Evolutionary conservation across 2,888 invertebrate genomes (phyloP), one percentile per base, ranked within the genome.

Genomic region (Melolontha melolontha): DNA sequence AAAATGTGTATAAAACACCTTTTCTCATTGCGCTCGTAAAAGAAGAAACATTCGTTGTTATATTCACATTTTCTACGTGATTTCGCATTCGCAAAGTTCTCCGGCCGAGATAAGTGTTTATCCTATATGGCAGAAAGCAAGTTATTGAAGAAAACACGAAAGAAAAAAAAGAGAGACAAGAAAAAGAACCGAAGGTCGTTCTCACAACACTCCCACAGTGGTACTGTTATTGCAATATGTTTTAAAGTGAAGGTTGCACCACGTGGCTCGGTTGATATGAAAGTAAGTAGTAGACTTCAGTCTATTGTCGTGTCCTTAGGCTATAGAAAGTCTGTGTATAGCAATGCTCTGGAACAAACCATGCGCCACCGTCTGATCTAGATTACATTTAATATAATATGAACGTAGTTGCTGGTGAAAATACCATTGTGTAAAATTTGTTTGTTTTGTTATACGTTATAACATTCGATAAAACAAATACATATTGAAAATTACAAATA

Each of bases 151-250:
- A 47, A 34, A 34, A 34, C 34, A 6, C 10, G 10, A 34, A 34
- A 6, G 39, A 62, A 47, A 62, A 59, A 62, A 62, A 63, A 14
- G 49, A 47, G 64, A 51, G 17, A 51, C 51, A 22, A 22, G 51
- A 63, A 64, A 70, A 69, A 71, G 68, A 70, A 55, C 66, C 70
- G 71, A 71, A 71, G 71, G 71, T 64, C 71, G 71, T 67, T 70
- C 70, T 67, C 71, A 67, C 64, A 70, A 59, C 70, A 71, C 71
- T 68, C 70, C 70, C 51, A 68, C 71, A 70, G 68, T 66, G 67
- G 67, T 70, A 66, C 59, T 59, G 62, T 68, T 64, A 68, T 68
- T 68, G 69, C 64, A 65, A 71, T 71, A 68, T 68, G 57, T 64
- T 62, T 62, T 57, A 63, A 64, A 71, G 71, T 71, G 71, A 71